Evolutionary conservation across 92 coral and sea anemone genomes (phyloP).

Genomic region (Muricea muricata): DNA sequence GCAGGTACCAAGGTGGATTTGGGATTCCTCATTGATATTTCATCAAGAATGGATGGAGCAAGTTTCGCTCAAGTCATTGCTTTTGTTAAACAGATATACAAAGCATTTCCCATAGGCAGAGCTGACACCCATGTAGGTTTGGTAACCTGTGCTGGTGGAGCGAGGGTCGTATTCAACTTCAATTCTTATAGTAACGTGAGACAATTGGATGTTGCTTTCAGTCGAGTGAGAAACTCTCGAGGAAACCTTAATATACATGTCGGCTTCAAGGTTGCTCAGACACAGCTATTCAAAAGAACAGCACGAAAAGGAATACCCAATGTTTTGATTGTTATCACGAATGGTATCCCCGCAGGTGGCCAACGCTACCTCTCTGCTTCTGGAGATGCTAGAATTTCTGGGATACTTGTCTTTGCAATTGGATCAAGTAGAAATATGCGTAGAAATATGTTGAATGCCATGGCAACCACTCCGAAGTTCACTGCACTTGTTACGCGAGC

Average conservation of each 20-base stretch:
- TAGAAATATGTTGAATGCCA: not conserved
- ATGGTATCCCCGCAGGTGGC: not conserved
- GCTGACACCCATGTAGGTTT: constrained; percentile 84
- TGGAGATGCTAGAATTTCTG: constrained; percentile 3
- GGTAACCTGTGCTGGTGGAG: constrained; percentile 59
- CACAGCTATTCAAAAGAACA: not conserved
- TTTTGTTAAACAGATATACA: constrained; percentile 72
- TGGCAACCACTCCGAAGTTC: constrained; percentile 30
- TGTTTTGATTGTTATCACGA: not conserved
- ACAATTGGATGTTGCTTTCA: constrained; percentile 55
- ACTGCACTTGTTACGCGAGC: not conserved
- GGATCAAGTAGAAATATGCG: not conserved
- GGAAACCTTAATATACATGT: constrained; percentile 10
- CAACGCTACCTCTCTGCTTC: constrained; percentile 3
- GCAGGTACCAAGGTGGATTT: constrained; percentile 78
- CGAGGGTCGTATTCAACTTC: constrained; percentile 68
- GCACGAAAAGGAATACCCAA: constrained; percentile 26
- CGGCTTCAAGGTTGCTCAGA: constrained; percentile 2
- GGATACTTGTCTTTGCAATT: constrained; percentile 9
- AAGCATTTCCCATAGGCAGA: constrained; percentile 78
- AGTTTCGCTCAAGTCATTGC: constrained; percentile 64
- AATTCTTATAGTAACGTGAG: constrained; percentile 43
- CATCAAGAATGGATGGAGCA: constrained; percentile 55
- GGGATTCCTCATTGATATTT: constrained; percentile 81
- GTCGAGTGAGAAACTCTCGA: constrained; percentile 23